These are phyloP conservation scores for Dynastes tityus DNA, from an alignment of 2,888 invertebrate genomes.

Conservation along the genomic window DNA sequence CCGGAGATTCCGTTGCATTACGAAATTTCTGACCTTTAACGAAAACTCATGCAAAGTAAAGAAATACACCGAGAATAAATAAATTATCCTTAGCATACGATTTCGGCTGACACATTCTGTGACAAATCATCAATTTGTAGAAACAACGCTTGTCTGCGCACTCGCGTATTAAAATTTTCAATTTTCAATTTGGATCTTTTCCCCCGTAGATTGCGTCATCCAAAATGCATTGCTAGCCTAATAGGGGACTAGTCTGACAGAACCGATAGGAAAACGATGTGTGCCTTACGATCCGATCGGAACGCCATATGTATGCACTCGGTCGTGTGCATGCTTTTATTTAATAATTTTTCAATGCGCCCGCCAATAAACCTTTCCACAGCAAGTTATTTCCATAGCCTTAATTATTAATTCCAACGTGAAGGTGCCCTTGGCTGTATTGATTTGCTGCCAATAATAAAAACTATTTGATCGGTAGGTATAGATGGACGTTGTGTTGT, in stretches of 20 bases:
- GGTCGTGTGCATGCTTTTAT: slow-evolving; percentile 1
- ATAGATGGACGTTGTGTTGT: slow-evolving; percentile 6
- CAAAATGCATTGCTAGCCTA: slow-evolving; percentile 16
- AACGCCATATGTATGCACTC: slow-evolving; percentile 3
- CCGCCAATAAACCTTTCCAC: not conserved
- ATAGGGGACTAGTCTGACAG: not conserved
- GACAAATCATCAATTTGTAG: not conserved
- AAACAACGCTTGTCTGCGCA: not conserved
- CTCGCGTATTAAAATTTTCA: slow-evolving; percentile 18
- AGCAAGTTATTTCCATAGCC: slow-evolving; percentile 10
- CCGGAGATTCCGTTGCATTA: not conserved
- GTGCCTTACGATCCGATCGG: not conserved
- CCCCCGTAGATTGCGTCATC: slow-evolving; percentile 3
- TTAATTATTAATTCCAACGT: slow-evolving; percentile 39
- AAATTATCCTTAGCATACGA: not conserved
- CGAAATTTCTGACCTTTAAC: not conserved
- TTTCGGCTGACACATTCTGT: not conserved
- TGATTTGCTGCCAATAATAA: slow-evolving; percentile 37
- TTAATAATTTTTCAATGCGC: slow-evolving; percentile 40
- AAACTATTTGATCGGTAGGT: slow-evolving; percentile 26
- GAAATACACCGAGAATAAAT: not conserved
- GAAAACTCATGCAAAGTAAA: too few relatives aligned
- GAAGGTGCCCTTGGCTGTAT: slow-evolving; percentile 41
- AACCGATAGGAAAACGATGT: too few relatives aligned
- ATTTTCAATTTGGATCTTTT: slow-evolving; percentile 18